Evolutionary conservation across 2,888 invertebrate genomes (phyloP), one percentile per base, ranked within the genome.

Genomic region (Litoditis marina): DNA sequence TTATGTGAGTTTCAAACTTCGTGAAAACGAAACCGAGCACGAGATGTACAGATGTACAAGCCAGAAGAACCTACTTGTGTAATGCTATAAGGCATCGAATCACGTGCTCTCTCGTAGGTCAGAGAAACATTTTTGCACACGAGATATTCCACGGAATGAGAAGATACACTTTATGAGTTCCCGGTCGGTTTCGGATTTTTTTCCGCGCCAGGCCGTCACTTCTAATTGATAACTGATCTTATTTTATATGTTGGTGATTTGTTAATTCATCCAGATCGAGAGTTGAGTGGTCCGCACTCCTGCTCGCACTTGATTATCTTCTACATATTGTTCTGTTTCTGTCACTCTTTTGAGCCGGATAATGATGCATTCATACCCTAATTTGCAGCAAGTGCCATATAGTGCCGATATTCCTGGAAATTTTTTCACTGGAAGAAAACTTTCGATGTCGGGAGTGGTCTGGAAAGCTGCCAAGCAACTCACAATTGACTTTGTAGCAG

Each of bases 401-500:
- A 69, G 70, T 1, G 82, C 82, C 13, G 81, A 79, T 44, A 79
- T 82, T 16, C 82, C 82, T 6, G 81, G 78, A 30, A 78, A 82
- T 63, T 79, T 81, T 63, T 74, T 66, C 52, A 75, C 78, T 7
- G 77, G 78, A 34, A 58, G 79, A 36, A 77, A 77, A 53, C 67
- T 81, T 13, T 79, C 58, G 54, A 59, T 71, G n/a, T 71, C 71
- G 4, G 71, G 68, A 16, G 62, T 66, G 5, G 66, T 65, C 22
- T 63, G 63, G 61, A 74, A 73, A 39, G 73, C 72, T 25, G 77
- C 78, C 7, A 79, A 82, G 52, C 69, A 76, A 39, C 78, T 82
- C 53, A 61, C 69, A 22, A 69, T 82, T 58, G 78, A 81, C 54
- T 72, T 82, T 52, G 65, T 69, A 51, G 71, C 76, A 8, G 82